Base-by-base conservation (phyloP, 2,797 vertebrate genomes). In the Mionectes olivaceus region DNA sequence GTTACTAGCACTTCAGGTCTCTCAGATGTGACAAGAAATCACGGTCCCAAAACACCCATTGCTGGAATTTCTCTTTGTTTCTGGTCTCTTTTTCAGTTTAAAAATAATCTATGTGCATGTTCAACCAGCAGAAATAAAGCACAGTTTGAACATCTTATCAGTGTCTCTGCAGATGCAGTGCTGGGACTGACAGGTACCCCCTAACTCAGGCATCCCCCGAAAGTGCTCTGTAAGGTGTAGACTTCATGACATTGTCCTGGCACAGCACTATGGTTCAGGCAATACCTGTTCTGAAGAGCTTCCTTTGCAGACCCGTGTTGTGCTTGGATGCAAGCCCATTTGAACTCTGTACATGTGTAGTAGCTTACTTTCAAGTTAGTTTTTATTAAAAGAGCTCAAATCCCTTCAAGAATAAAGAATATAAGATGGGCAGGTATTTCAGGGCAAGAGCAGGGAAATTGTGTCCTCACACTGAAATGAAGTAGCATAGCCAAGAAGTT, bases 21-120 rank as follows among this genome's bases (percentile, higher is more conserved):
- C 71, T 91, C 28, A 63, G 35, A 67, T 55, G 57, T 81, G 65
- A 60, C 63, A 89, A 70, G 21, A 87, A 80, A 89, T 64, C 30
- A 22, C 0, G 0, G 39, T 69, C 47, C 19, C 55, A 25, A 93
- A 94, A 59, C 47, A 69, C 12, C 11, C 7, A 5, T 76, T 76
- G 7, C 33, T 83, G 35, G 50, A 78, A 71, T 86, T 83, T 75
- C 13, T 77, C 11, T 84, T 78, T 71, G 10, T 50, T 88, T 88
- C 71, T 87, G 23, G 5, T 65, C n/a, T 63, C 37, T 81, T 87
- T 89, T 86, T 33, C 39, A 63, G 35, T 81, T 92, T 68, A 49
- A 78, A 80, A 78, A 35, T 61, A 53, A 81, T n/a, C 13, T 25
- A 9, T 69, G 24, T 63, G 30, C 43, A 57, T 32, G 27, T 21